Base-by-base conservation (phyloP, 2,797 vertebrate genomes). In the Takifugu ocellatus region DNA sequence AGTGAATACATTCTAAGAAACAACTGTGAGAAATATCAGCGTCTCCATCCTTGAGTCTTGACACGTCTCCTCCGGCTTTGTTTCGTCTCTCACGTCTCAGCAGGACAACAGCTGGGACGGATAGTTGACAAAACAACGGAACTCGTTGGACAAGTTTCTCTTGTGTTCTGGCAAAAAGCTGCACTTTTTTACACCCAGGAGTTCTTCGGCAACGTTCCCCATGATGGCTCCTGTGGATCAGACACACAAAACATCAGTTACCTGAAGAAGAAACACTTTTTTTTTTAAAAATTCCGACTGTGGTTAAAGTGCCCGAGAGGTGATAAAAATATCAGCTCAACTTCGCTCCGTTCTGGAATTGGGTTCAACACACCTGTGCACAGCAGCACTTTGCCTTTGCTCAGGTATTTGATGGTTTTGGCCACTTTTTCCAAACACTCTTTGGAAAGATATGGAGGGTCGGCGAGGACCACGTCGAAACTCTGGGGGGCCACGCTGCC, bases 391-490 rank as follows among this genome's bases (percentile, higher is more conserved):
- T 96, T 98, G 63, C 87, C 92, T 83, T 86, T 95, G 49, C 93
- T 91, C 72, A 99, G 91, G 81, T 91, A 90, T 66, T 87, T 91
- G 70, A 95, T 60, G 1, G 96, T 99, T 73, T 93, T 48, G 0
- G 93, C 79, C 31, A 92, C 95, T 83, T 98, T 96, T 51, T 86
- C 77, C 69, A 99, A 93, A 82, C 97, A 99, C 21, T 97, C 96
- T 58, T 94, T 89, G 0, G 96, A 95, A 49, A 99, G 88, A 68
- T 98, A 98, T 0, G 97, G 97, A 5, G 97, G 97, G 72, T 99
- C 97, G 0, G 93, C 95, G 17, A 99, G 48, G 25, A 99, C 94
- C 0, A 99, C 31, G 82, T 98, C 95, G 72, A 95, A 99, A 81
- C 93, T 96, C 51, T 89, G 92, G 2, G 90, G 84, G 0, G 81